phyloP scores from a whole-genome alignment of 2,888 invertebrate genomes.

The Diploptera punctata region DNA sequence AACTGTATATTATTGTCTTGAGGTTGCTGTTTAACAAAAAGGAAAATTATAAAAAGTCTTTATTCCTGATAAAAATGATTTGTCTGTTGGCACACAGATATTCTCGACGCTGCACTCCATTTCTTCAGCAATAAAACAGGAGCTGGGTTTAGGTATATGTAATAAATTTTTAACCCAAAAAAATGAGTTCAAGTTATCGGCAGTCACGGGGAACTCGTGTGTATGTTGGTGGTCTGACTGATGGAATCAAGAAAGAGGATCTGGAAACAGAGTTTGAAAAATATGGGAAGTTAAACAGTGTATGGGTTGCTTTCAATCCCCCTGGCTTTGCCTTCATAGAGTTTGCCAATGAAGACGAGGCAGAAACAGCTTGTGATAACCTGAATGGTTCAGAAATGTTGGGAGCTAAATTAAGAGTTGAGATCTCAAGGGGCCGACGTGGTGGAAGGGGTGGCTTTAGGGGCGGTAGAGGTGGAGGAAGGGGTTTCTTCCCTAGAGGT shows the following conservation, averaged over 20 bases:
- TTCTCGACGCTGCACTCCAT: too few species aligned
- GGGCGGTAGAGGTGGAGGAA: constrained; percentile 62
- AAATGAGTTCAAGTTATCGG: constrained; percentile 32
- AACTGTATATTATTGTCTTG: too few species aligned
- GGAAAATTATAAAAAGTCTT: too few species aligned
- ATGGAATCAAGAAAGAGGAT: constrained; percentile 91
- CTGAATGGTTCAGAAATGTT: constrained; percentile 88
- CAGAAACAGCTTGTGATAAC: constrained; percentile 87
- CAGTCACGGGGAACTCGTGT: constrained; percentile 71
- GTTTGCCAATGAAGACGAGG: constrained; percentile 87
- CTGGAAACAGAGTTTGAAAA: constrained; percentile 90
- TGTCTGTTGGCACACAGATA: too few species aligned
- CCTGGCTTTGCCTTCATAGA: constrained; percentile 95
- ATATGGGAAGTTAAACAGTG: constrained; percentile 89
- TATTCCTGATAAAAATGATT: too few species aligned
- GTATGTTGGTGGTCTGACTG: constrained; percentile 88
- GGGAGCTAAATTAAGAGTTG: constrained; percentile 87
- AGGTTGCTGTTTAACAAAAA: too few species aligned
- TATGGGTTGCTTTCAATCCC: constrained; percentile 94
- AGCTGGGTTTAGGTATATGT: too few species aligned
- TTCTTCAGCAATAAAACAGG: too few species aligned
- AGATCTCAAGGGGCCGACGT: constrained; percentile 83
- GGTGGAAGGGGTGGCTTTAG: constrained; percentile 72
- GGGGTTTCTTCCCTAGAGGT: constrained; percentile 48
- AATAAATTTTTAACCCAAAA: too few species aligned